These are phyloP conservation scores for Euphonia xanthogaster DNA, from an alignment of 2,797 vertebrate genomes.

Conservation along the genomic window DNA sequence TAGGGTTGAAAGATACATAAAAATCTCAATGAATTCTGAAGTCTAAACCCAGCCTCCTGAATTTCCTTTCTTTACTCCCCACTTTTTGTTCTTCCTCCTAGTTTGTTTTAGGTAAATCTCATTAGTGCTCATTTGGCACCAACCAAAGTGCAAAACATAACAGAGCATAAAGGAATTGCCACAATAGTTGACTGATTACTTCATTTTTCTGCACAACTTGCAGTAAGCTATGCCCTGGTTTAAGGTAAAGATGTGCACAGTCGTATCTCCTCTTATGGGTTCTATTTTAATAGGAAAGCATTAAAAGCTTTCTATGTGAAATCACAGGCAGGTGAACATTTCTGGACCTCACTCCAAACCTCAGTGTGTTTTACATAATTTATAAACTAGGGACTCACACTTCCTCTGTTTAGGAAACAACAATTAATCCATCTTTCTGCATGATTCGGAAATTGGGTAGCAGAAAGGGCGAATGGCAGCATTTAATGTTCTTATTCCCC, in stretches of 20 bases:
- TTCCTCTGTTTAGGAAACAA: background rate
- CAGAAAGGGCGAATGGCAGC: background rate
- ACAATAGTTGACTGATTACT: background rate
- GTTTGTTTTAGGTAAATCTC: background rate
- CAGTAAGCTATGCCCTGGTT: background rate
- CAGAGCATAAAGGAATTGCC: background rate
- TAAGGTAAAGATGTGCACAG: background rate
- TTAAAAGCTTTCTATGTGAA: background rate
- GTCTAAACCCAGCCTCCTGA: background rate
- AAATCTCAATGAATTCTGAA: background rate
- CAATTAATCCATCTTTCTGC: background rate
- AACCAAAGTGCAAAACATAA: background rate
- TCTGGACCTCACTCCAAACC: background rate
- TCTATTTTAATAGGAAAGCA: background rate
- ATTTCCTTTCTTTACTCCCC: background rate
- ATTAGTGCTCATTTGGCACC: background rate
- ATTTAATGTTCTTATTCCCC: background rate
- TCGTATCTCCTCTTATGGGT: background rate
- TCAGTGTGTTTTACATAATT: background rate
- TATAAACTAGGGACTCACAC: background rate
- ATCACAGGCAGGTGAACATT: fast-evolving
- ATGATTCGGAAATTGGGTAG: background rate
- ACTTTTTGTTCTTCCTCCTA: background rate
- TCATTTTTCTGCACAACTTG: background rate
- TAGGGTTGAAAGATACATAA: background rate